Conservation (phyloP, 2,888 invertebrate species). For the Lypha dubia region DNA sequence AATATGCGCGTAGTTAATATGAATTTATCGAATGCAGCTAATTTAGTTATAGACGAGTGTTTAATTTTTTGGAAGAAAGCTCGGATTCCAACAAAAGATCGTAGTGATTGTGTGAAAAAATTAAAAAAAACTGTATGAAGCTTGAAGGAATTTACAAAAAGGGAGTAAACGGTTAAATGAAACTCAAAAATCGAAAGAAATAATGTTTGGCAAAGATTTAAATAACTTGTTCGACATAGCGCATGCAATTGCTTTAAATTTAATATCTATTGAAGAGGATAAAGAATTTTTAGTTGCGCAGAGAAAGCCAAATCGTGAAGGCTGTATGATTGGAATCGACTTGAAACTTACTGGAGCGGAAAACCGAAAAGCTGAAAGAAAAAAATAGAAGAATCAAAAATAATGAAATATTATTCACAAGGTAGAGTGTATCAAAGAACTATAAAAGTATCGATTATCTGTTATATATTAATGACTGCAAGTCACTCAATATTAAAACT, state of each 20-base stretch:
- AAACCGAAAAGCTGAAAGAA: conserved; percentile 37
- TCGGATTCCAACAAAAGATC: conserved; percentile 8
- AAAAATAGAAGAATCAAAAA: conserved; percentile 10
- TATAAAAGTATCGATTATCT: conserved; percentile 13
- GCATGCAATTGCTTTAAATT: conserved; percentile 30
- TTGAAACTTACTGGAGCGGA: conserved; percentile 7
- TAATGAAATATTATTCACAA: conserved; percentile 30
- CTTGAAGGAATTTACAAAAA: conserved; percentile 8
- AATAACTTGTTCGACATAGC: conserved; percentile 21
- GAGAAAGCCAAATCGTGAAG: conserved; percentile 38
- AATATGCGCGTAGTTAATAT: conserved; percentile 18
- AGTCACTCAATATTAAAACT: conserved; percentile 7
- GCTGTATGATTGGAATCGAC: conserved; percentile 39
- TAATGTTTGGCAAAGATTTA: conserved; percentile 16
- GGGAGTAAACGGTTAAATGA: neutral
- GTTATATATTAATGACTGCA: conserved; percentile 10
- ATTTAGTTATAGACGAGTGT: conserved; percentile 1
- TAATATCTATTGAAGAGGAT: conserved; percentile 32
- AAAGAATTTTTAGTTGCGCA: conserved; percentile 40
- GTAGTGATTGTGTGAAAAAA: conserved; percentile 14
- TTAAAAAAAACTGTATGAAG: neutral
- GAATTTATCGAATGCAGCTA: conserved; percentile 9
- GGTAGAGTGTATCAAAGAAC: conserved; percentile 30
- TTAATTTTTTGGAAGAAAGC: neutral
- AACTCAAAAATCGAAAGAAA: neutral